Percentiles rank a stretch among this genome's conserved stretches.
These are phyloP conservation scores for Choristoneura fumiferana DNA, from an alignment of 1,140 invertebrate species.

Conservation along the genomic window DNA sequence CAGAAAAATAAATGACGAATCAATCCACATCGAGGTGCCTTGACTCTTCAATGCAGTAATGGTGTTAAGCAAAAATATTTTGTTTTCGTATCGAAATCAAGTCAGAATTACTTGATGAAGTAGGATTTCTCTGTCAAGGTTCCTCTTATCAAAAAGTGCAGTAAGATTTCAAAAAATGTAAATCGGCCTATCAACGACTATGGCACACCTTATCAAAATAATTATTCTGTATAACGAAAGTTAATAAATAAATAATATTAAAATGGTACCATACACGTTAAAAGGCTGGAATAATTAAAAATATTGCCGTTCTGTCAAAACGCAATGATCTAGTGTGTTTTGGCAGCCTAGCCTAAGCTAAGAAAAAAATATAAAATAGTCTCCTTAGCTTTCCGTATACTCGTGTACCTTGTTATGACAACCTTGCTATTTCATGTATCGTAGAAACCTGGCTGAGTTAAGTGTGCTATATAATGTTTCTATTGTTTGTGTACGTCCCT, in stretches of 20 bases:
- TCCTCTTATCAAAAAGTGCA: slow-evolving; percentile 70
- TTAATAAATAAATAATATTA: background rate
- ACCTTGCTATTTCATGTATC: slow-evolving; percentile 58
- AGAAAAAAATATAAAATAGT: slow-evolving; percentile 67
- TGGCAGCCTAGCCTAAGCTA: slow-evolving; percentile 72
- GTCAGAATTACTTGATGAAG: background rate
- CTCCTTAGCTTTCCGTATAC: slow-evolving; percentile 41
- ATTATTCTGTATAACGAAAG: background rate
- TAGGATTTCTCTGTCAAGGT: slow-evolving; percentile 52
- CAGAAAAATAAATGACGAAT: slow-evolving; percentile 72
- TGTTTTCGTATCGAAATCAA: background rate
- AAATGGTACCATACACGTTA: slow-evolving; percentile 24
- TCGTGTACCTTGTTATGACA: slow-evolving; percentile 45
- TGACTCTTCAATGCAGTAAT: slow-evolving; percentile 42
- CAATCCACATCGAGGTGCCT: slow-evolving; percentile 68
- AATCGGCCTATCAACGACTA: slow-evolving; percentile 55
- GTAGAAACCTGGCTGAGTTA: slow-evolving; percentile 49
- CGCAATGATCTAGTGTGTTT: slow-evolving; percentile 57
- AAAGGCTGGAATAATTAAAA: slow-evolving; percentile 44
- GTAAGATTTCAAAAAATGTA: slow-evolving; percentile 67
- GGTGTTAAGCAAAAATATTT: slow-evolving; percentile 20
- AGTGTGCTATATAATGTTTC: slow-evolving; percentile 52
- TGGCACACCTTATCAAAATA: background rate
- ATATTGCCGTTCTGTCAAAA: slow-evolving; percentile 70
- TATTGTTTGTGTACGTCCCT: slow-evolving; percentile 51